Conservation (phyloP, 2,888 invertebrate genomes). For the Dyspetes luteomarginatus region DNA sequence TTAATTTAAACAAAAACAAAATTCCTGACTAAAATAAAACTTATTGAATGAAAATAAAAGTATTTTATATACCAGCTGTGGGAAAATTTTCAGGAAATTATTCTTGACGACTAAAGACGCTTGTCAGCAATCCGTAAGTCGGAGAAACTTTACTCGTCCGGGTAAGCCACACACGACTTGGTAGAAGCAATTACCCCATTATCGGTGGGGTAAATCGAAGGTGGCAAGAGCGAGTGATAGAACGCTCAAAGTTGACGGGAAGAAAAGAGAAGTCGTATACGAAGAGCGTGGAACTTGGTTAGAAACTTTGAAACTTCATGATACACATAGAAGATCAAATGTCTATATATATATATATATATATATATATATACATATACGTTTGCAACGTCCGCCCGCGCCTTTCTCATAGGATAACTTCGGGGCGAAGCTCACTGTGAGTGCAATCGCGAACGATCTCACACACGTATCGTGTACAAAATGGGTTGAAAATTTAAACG, state of each 20-base stretch:
- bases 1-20: not conserved
- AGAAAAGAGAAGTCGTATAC: constrained; percentile 40
- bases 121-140: constrained; percentile 12
- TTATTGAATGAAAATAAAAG: not conserved
- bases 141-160: constrained; percentile 65
- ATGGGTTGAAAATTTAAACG: constrained; percentile 23
- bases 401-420: constrained; percentile 6
- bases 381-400: constrained; percentile 7
- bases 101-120: constrained; percentile 1
- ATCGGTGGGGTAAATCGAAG: constrained; percentile 67
- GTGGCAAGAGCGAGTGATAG: constrained; percentile 55
- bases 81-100: not conserved
- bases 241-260: constrained; percentile 38
- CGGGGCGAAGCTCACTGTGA: constrained; percentile 12
- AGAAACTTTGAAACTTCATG: constrained; percentile 44
- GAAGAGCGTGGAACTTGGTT: constrained; percentile 51
- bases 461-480: constrained; percentile 41
- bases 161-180: constrained; percentile 50
- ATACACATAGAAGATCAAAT: constrained; percentile 10
- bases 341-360: too few species aligned
- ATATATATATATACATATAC: too few species aligned
- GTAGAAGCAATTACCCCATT: constrained; percentile 67
- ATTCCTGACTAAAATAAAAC: not conserved
- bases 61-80: too few species aligned
- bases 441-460: constrained; percentile 53